Percentiles rank a stretch among this genome's conserved stretches.
Evolutionary conservation across 2,888 invertebrate species (phyloP).

Genomic region (Polydrusus tereticollis): DNA sequence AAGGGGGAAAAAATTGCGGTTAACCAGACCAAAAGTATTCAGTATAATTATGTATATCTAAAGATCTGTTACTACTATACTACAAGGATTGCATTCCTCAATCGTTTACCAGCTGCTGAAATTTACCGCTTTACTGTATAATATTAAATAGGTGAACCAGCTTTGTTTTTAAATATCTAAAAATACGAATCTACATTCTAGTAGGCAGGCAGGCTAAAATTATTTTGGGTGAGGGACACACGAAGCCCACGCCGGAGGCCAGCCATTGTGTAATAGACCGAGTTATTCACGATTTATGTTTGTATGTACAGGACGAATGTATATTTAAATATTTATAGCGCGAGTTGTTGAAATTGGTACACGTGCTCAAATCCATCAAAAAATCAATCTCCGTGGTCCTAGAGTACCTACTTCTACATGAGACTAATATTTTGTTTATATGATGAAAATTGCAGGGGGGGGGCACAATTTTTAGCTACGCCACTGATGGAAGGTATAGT

Average conservation of each 20-base stretch:
- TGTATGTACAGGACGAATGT: background rate
- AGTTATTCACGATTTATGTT: constrained; percentile 15
- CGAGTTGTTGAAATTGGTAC: too few species aligned
- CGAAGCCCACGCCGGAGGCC: constrained; percentile 28
- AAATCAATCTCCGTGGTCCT: too few species aligned
- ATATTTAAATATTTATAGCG: background rate
- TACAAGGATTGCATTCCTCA: constrained; percentile 23
- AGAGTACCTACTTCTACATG: too few species aligned
- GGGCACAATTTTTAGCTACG: too few species aligned
- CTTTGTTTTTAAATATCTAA: constrained; percentile 42
- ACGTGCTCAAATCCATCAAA: too few species aligned
- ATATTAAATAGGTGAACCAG: constrained; percentile 42
- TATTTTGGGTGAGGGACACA: constrained; percentile 42
- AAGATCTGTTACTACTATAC: constrained; percentile 23
- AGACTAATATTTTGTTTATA: too few species aligned
- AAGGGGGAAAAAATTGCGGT: background rate
- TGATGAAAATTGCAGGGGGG: too few species aligned
- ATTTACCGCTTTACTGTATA: constrained; percentile 30
- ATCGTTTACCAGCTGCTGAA: constrained; percentile 38
- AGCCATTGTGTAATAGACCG: constrained; percentile 15
- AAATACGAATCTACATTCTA: constrained; percentile 39
- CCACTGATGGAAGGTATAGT: too few species aligned
- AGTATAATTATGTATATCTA: constrained; percentile 19
- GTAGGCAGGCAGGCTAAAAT: constrained; percentile 27
- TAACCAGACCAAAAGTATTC: background rate